phyloP scores from a whole-genome alignment of 2,888 invertebrate genomes.

The Agelastica alni region DNA sequence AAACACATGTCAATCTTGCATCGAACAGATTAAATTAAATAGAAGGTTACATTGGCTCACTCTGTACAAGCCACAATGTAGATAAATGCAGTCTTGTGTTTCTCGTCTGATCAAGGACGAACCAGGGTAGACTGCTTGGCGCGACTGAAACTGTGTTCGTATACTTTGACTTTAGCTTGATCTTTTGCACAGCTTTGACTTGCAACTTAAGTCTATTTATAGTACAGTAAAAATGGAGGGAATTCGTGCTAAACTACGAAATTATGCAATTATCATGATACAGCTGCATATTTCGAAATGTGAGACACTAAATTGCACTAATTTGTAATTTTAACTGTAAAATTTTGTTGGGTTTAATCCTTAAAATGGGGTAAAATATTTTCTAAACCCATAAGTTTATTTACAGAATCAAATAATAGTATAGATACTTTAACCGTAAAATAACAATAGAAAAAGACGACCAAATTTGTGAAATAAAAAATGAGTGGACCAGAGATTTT shows the following conservation, averaged over 20 bases:
- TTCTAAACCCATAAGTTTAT: too few relatives aligned
- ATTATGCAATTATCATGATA: neutral
- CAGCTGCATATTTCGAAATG: neutral
- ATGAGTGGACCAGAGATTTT: too few relatives aligned
- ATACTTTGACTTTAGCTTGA: neutral
- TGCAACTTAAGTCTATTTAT: neutral
- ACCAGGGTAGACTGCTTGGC: constrained; percentile 16
- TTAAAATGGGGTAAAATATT: too few relatives aligned
- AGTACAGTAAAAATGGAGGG: neutral
- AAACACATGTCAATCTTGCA: neutral
- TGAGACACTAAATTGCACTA: too few relatives aligned
- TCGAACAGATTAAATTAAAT: too few relatives aligned
- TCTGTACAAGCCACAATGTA: constrained; percentile 1
- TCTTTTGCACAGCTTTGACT: too few relatives aligned
- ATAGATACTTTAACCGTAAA: too few relatives aligned
- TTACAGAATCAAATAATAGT: too few relatives aligned
- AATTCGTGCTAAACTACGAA: neutral
- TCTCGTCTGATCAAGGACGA: constrained; percentile 12
- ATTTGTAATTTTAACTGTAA: too few relatives aligned
- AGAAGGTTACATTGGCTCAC: neutral
- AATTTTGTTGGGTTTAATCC: too few relatives aligned
- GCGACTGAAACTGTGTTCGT: constrained; percentile 4
- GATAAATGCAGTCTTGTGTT: constrained; percentile 1
- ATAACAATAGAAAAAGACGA: too few relatives aligned
- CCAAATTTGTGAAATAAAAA: too few relatives aligned